Percentiles rank a stretch among this genome's conserved stretches.
Evolutionary conservation across 2,113 vertebrate genomes (phyloP).

Genomic region (Brachypodius melanocephalos): DNA sequence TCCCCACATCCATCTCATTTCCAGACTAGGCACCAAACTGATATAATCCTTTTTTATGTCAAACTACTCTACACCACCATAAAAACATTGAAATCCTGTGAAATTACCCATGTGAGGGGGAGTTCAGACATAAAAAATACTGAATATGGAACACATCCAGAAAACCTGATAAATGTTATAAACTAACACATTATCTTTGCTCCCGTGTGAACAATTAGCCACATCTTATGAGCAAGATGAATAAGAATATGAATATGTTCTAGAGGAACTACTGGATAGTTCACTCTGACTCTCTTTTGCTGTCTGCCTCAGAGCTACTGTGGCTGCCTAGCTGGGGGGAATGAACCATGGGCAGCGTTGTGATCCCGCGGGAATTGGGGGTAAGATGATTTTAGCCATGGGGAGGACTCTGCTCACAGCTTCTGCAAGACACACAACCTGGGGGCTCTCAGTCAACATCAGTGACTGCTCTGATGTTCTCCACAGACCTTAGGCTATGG

Average conservation of each 20-base stretch:
- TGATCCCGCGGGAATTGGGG: not conserved
- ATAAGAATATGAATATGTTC: not conserved
- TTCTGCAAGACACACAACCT: not conserved
- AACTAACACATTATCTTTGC: not conserved
- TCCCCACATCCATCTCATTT: not conserved
- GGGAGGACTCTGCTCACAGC: not conserved
- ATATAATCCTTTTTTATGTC: not conserved
- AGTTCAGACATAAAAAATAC: not conserved
- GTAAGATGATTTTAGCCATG: not conserved
- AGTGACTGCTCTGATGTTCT: not conserved
- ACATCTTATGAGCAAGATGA: not conserved
- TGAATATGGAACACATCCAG: not conserved
- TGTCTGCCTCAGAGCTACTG: not conserved
- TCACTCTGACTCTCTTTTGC: not conserved
- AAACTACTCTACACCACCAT: not conserved
- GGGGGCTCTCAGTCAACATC: not conserved
- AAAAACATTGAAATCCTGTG: not conserved
- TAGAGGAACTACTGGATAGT: not conserved
- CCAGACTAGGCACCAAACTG: not conserved
- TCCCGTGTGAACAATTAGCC: not conserved
- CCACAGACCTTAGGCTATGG: not conserved
- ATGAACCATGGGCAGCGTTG: not conserved
- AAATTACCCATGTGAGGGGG: not conserved
- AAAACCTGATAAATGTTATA: not conserved
- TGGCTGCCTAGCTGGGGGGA: not conserved